Evolutionary conservation across 1,140 invertebrate species (phyloP).

Genomic region (Saxidomus purpurata): DNA sequence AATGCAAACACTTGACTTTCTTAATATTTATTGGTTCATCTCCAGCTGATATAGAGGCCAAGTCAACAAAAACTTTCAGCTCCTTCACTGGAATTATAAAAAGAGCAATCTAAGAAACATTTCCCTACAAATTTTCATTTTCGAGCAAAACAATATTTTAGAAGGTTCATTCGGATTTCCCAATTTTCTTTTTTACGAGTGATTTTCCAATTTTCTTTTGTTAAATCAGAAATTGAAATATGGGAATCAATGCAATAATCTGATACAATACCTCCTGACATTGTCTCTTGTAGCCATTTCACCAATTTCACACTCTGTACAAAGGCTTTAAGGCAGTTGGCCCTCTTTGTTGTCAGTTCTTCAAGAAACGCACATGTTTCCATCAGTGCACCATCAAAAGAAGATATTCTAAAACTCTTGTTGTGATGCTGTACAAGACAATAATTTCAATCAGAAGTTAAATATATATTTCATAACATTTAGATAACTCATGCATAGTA

Average conservation of each 20-base stretch:
- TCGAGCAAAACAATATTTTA: too few species aligned
- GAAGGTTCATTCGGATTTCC: too few species aligned
- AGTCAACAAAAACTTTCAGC: constrained; percentile 84
- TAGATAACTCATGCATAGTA: too few species aligned
- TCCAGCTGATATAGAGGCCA: constrained; percentile 83
- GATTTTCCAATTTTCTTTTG: too few species aligned
- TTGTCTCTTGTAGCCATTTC: constrained; percentile 77
- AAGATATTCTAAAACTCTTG: constrained; percentile 36
- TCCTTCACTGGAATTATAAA: constrained; percentile 80
- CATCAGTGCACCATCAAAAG: constrained; percentile 71
- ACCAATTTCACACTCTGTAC: constrained; percentile 72
- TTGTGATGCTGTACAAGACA: neutral
- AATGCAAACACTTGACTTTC: constrained; percentile 79
- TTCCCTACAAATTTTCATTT: too few species aligned
- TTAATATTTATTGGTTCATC: constrained; percentile 79
- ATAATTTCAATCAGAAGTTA: too few species aligned
- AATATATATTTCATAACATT: too few species aligned
- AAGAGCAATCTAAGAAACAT: too few species aligned
- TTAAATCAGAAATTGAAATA: too few species aligned
- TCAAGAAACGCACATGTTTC: constrained; percentile 66
- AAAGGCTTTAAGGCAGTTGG: constrained; percentile 75
- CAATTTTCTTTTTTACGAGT: too few species aligned
- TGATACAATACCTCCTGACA: constrained; percentile 66
- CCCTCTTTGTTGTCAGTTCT: constrained; percentile 65
- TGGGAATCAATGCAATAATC: too few species aligned